These are phyloP conservation scores for Epizoanthus fatuus DNA, from an alignment of 92 coral and sea anemone genomes.

Conservation along the genomic window DNA sequence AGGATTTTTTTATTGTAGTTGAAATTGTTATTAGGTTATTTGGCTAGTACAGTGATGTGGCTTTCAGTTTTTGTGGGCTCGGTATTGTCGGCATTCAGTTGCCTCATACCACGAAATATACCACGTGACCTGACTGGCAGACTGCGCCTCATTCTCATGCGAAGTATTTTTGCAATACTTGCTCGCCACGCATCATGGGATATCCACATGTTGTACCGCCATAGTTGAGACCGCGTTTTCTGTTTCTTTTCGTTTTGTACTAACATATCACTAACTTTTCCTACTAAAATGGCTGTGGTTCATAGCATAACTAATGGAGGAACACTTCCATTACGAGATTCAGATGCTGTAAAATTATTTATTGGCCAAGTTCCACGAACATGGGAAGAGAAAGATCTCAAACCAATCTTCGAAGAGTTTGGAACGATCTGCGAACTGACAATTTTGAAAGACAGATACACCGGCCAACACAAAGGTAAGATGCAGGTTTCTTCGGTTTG, in stretches of 20 bases:
- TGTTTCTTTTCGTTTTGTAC: constrained; percentile 35
- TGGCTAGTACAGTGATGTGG: no score
- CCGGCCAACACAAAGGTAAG: constrained; percentile 95
- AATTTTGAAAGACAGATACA: constrained; percentile 91
- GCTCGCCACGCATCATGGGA: constrained; percentile 78
- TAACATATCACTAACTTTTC: constrained; percentile 35
- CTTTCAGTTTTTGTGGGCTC: no score
- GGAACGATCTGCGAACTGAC: constrained; percentile 95
- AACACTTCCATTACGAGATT: constrained; percentile 78
- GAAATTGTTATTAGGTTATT: no score
- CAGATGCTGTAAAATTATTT: constrained; percentile 91
- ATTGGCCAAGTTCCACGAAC: constrained; percentile 99
- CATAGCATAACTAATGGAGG: constrained; percentile 81
- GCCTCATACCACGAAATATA: no score
- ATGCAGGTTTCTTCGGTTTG: background rate
- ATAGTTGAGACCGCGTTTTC: constrained; percentile 43
- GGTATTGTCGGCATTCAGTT: no score
- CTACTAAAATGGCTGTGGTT: constrained; percentile 38
- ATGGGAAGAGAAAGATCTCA: constrained; percentile 97
- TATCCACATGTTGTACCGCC: constrained; percentile 93
- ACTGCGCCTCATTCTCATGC: constrained; percentile 7
- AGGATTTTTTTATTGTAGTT: no score
- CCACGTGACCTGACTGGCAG: background rate
- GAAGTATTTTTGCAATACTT: background rate
- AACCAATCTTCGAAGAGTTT: constrained; percentile 94